Percentiles rank a stretch among this genome's conserved stretches.
Conservation (phyloP, 2,797 vertebrate species). For the Falco novaeseelandiae region DNA sequence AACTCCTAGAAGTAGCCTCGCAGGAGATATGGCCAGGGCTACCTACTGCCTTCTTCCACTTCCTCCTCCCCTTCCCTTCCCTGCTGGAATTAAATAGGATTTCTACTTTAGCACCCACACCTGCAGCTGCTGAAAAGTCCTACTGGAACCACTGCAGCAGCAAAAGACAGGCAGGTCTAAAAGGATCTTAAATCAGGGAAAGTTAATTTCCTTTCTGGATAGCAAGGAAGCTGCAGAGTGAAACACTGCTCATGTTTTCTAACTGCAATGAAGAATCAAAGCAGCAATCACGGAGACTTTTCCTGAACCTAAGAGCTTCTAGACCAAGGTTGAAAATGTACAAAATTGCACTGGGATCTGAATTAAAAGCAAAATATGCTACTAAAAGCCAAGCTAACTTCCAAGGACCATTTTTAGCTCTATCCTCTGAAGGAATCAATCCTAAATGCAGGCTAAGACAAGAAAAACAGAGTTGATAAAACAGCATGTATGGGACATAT, state of each 20-base stretch:
- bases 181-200: constrained; percentile 64
- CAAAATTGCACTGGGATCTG: background rate
- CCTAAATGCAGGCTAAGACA: background rate
- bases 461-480: background rate
- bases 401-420: constrained; percentile 14
- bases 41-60: background rate
- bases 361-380: constrained; percentile 3
- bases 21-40: background rate
- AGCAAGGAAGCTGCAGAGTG: constrained; percentile 36
- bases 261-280: constrained; percentile 41
- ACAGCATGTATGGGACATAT: background rate
- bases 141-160: constrained; percentile 46
- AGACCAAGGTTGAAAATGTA: background rate
- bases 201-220: constrained; percentile 71
- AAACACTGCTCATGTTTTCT: constrained; percentile 53
- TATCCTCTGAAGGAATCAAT: constrained; percentile 4
- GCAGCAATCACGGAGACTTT: constrained; percentile 11
- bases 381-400: constrained; percentile 14
- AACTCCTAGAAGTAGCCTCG: background rate
- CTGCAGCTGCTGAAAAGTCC: constrained; percentile 58
- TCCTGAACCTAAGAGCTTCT: constrained; percentile 28
- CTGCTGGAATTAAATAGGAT: constrained; percentile 42
- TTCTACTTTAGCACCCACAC: constrained; percentile 59
- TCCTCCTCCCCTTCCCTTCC: background rate
- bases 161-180: constrained; percentile 55